These are phyloP conservation scores for Numenius arquata DNA, from an alignment of 2,113 vertebrate species.

Conservation along the genomic window DNA sequence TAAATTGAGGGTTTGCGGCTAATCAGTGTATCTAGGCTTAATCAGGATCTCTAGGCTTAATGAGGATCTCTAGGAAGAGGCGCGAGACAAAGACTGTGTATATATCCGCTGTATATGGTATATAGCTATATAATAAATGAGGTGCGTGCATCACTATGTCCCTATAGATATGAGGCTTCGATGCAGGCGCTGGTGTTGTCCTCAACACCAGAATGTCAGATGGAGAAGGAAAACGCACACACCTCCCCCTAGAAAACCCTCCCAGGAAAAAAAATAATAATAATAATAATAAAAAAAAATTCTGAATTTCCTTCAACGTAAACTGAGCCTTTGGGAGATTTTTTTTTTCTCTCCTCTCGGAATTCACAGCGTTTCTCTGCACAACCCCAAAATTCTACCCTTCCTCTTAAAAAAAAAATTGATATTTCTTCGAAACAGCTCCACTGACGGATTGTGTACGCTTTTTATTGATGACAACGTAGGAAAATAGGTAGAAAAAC, in stretches of 20 bases:
- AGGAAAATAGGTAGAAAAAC: neutral
- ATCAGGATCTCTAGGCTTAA: neutral
- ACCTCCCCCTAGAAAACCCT: neutral
- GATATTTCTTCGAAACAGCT: neutral
- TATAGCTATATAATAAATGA: neutral
- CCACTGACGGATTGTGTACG: neutral
- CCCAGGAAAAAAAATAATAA: too few species aligned
- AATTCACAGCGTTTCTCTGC: neutral
- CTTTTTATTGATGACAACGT: neutral
- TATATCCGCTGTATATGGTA: neutral
- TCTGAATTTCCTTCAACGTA: neutral
- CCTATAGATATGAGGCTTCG: neutral
- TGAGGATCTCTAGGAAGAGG: neutral
- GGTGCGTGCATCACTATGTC: neutral
- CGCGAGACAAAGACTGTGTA: neutral
- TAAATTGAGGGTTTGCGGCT: neutral
- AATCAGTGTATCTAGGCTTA: neutral
- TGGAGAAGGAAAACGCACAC: neutral
- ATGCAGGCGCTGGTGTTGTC: neutral
- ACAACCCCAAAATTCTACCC: fast-evolving
- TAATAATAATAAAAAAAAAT: too few species aligned
- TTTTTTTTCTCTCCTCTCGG: neutral
- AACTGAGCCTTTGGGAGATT: neutral
- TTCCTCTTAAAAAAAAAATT: neutral
- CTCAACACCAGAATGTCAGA: neutral